phyloP scores from a whole-genome alignment of 2,888 invertebrate genomes.

The Scrobipalpa atriplicella region DNA sequence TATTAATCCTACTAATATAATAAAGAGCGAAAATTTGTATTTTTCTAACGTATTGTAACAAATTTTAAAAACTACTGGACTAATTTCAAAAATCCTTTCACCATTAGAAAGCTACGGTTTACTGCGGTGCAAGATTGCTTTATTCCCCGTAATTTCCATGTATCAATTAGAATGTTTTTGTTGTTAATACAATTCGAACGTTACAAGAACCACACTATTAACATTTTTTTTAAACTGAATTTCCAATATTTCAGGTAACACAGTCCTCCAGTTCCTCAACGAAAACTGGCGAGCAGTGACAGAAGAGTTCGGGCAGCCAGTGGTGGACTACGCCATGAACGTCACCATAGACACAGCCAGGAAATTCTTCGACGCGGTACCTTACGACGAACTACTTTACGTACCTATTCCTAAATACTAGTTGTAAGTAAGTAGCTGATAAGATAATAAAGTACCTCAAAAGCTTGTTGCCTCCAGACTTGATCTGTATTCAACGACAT shows the following conservation, averaged over 20 bases:
- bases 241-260: conserved; percentile 64
- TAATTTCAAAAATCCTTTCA: no score
- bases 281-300: conserved; percentile 78
- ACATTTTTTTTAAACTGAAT: background rate
- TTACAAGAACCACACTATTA: no score
- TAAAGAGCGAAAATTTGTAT: no score
- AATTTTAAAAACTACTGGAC: no score
- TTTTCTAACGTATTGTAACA: no score
- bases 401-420: conserved; percentile 75
- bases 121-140: no score
- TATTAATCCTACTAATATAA: no score
- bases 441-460: conserved; percentile 28
- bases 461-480: background rate
- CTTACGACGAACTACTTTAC: conserved; percentile 70
- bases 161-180: no score
- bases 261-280: conserved; percentile 71
- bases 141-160: no score
- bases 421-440: conserved; percentile 6
- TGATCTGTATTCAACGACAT: no score
- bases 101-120: no score
- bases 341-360: conserved; percentile 71
- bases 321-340: conserved; percentile 74
- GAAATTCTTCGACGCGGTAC: conserved; percentile 74
- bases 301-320: conserved; percentile 76
- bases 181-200: no score